Evolutionary conservation across 2,113 vertebrate genomes (phyloP).

Genomic region (Polypterus senegalus): DNA sequence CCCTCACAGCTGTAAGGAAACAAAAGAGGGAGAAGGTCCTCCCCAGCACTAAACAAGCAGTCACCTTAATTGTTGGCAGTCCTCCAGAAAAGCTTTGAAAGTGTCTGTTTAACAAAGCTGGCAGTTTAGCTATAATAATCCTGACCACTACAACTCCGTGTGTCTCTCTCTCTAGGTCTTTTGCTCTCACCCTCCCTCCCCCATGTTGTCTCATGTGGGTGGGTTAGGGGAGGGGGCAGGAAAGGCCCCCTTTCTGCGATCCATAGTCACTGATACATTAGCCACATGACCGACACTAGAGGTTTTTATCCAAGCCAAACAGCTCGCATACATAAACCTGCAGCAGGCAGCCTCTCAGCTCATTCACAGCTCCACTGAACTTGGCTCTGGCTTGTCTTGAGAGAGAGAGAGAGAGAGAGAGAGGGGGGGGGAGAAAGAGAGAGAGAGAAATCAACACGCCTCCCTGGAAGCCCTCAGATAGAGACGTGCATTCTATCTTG

Average conservation of each 20-base stretch:
- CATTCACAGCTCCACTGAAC: constrained; percentile 43
- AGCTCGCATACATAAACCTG: constrained; percentile 51
- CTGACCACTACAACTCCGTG: constrained; percentile 21
- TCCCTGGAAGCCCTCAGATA: constrained; percentile 45
- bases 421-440: constrained; percentile 5
- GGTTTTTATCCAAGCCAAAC: constrained; percentile 54
- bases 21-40: neutral
- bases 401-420: neutral
- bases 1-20: neutral
- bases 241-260: constrained; percentile 46
- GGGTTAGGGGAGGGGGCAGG: constrained; percentile 22
- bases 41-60: neutral
- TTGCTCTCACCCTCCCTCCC: constrained; percentile 12
- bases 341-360: constrained; percentile 37
- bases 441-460: constrained; percentile 18
- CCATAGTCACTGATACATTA: constrained; percentile 62
- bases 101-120: constrained; percentile 41
- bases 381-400: constrained; percentile 31
- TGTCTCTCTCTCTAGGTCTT: constrained; percentile 22
- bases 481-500: constrained; percentile 49
- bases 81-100: constrained; percentile 32
- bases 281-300: constrained; percentile 64
- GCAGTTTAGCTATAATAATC: constrained; percentile 50
- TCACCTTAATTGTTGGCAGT: constrained; percentile 1
- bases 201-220: constrained; percentile 24